Evolutionary conservation across 2,113 vertebrate species (phyloP).

Genomic region (Crotalus tigris): DNA sequence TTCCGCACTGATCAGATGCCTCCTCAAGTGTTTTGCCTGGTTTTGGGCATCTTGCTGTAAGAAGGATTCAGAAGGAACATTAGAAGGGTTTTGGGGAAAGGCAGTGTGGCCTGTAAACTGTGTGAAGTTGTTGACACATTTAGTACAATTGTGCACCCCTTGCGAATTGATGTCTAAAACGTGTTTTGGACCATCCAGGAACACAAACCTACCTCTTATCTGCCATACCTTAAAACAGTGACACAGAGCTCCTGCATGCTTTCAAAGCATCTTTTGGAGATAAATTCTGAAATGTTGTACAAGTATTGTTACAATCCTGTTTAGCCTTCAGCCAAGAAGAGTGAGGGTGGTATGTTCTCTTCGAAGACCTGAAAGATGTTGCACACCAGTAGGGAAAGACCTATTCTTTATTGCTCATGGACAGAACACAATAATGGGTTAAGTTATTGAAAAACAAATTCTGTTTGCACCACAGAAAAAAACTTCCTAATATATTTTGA

Average conservation of each 20-base stretch:
- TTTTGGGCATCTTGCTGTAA: neutral
- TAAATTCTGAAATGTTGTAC: neutral
- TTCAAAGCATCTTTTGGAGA: neutral
- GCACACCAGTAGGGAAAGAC: neutral
- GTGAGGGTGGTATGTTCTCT: neutral
- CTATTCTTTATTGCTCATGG: neutral
- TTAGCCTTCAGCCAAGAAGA: neutral
- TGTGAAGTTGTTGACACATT: neutral
- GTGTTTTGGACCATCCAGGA: neutral
- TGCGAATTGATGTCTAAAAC: neutral
- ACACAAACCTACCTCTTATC: neutral
- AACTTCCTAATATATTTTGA: neutral
- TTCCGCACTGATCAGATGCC: neutral
- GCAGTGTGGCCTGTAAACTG: neutral
- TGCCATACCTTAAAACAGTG: neutral
- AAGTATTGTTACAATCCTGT: neutral
- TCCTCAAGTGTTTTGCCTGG: neutral
- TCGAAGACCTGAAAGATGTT: neutral
- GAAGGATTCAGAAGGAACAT: neutral
- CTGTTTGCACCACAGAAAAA: neutral
- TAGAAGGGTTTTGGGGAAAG: neutral
- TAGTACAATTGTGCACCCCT: neutral
- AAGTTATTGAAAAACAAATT: neutral
- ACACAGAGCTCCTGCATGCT: neutral
- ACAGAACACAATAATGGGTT: neutral